Percentiles rank a stretch among this genome's conserved stretches.
Evolutionary conservation across 2,113 vertebrate species (phyloP).

Genomic region (Arenaria interpres): DNA sequence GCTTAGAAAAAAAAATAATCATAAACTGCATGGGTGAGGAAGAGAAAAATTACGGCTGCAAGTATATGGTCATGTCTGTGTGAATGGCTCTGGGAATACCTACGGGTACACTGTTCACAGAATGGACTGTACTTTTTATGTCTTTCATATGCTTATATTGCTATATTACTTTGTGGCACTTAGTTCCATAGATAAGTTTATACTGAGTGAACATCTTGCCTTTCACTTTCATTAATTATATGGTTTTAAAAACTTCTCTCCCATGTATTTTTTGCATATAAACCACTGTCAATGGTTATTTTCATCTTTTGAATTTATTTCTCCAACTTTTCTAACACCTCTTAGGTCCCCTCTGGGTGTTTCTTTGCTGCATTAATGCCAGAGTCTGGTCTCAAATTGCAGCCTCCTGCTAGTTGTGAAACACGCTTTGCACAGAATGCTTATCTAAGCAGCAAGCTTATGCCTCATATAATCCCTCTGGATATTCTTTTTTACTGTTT

Average conservation of each 20-base stretch:
- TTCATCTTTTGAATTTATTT: background rate
- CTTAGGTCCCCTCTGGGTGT: background rate
- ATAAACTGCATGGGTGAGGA: background rate
- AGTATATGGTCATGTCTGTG: background rate
- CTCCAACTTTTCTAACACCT: background rate
- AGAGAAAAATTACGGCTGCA: background rate
- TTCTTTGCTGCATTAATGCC: background rate
- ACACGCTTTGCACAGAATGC: background rate
- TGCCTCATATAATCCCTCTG: background rate
- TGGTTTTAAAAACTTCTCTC: background rate
- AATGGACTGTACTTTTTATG: background rate
- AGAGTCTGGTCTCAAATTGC: background rate
- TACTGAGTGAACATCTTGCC: background rate
- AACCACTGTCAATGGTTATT: background rate
- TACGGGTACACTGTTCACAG: background rate
- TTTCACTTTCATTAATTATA: background rate
- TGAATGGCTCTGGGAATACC: background rate
- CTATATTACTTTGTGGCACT: background rate
- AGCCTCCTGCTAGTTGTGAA: background rate
- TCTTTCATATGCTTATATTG: background rate
- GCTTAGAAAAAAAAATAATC: background rate
- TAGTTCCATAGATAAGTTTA: background rate
- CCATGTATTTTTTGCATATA: background rate
- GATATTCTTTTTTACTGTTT: background rate
- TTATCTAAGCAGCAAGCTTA: background rate